These are phyloP conservation scores for Microcebus jonahi DNA, from an alignment of 2,113 vertebrate species.

Conservation along the genomic window DNA sequence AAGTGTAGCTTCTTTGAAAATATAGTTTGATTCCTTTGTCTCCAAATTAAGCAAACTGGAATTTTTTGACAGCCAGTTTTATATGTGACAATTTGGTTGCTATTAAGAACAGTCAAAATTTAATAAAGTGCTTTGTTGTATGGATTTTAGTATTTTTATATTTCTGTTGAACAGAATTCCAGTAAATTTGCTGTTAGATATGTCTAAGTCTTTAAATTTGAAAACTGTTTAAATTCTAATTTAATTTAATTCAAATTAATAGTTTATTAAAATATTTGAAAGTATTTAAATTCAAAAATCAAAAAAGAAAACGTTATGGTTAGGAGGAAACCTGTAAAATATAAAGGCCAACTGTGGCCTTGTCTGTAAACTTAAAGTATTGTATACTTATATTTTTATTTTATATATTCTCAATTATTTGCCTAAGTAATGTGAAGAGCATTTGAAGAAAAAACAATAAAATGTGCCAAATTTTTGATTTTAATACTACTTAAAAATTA, in stretches of 20 bases:
- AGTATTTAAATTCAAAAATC: not conserved
- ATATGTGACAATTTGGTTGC: not conserved
- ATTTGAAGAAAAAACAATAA: not conserved
- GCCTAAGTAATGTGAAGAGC: not conserved
- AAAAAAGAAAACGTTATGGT: not conserved
- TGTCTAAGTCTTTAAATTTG: not conserved
- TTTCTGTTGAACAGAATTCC: not conserved
- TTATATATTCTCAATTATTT: not conserved
- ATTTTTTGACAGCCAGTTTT: not conserved
- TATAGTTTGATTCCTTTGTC: not conserved
- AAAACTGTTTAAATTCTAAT: not conserved
- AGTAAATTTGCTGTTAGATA: not conserved
- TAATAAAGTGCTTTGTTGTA: not conserved
- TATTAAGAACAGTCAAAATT: not conserved
- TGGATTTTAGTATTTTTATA: not conserved
- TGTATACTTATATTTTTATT: not conserved
- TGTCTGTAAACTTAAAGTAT: not conserved
- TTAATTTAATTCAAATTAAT: not conserved
- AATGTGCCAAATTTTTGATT: not conserved
- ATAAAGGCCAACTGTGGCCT: not conserved
- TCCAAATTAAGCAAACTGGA: not conserved
- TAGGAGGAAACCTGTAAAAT: not conserved
- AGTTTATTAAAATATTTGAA: not conserved
- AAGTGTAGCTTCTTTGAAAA: not conserved
- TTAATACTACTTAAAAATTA: not conserved